These are phyloP conservation scores for Symphodus melops DNA, from an alignment of 2,113 vertebrate species.

Conservation along the genomic window DNA sequence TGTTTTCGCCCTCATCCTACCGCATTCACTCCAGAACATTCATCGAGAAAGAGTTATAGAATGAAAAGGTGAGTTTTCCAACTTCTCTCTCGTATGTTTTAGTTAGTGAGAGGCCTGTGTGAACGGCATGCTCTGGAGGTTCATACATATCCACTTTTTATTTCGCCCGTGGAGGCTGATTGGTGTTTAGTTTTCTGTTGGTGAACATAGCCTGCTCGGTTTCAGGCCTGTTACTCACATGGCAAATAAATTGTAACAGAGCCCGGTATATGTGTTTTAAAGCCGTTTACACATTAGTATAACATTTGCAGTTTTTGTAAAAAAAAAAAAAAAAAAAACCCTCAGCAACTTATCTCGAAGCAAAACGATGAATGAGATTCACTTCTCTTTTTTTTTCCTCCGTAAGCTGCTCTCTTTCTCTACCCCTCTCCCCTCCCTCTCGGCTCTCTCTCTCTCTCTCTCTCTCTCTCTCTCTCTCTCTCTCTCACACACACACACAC, in stretches of 20 bases:
- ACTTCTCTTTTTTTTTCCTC: constrained; percentile 45
- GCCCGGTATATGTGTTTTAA: constrained; percentile 37
- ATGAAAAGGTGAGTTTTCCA: constrained; percentile 88
- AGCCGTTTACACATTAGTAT: constrained; percentile 16
- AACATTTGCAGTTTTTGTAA: constrained; percentile 50
- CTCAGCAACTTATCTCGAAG: constrained; percentile 49
- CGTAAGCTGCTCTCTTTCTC: constrained; percentile 31
- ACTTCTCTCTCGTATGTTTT: constrained; percentile 41
- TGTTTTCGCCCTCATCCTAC: constrained; percentile 77
- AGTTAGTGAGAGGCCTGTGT: constrained; percentile 1
- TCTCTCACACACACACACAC: too few species aligned
- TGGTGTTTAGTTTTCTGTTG: constrained; percentile 33
- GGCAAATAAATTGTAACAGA: constrained; percentile 36
- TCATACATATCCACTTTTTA: constrained; percentile 43
- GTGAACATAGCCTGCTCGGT: constrained; percentile 16
- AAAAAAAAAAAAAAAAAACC: constrained; percentile 8
- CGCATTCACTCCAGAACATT: constrained; percentile 81
- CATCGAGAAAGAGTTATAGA: constrained; percentile 79
- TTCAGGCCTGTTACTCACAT: constrained; percentile 50
- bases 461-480: constrained; percentile 31
- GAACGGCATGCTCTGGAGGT: constrained; percentile 21
- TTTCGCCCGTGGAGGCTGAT: constrained; percentile 26
- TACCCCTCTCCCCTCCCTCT: constrained; percentile 14
- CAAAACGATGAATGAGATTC: constrained; percentile 52
- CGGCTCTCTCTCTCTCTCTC: constrained; percentile 38